A percentile compares a stretch with the other conserved stretches of the same genome.
Conservation (phyloP, 2,113 vertebrate species). For the Pseudolaguvia tuberculata region DNA sequence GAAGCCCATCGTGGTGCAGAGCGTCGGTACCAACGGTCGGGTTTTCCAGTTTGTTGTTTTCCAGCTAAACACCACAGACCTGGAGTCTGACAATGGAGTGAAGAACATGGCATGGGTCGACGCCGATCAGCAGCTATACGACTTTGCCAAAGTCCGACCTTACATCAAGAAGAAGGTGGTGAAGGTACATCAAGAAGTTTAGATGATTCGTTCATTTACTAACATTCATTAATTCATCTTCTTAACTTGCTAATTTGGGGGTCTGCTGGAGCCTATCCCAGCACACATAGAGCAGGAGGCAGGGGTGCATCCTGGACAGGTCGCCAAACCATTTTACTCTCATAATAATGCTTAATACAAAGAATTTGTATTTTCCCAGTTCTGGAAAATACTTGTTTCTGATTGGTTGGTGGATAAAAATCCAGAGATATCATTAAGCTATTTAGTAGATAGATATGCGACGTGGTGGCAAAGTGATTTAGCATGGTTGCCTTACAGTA, state of each 20-base stretch:
- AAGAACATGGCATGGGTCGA: slow-evolving; percentile 86
- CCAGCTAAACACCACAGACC: slow-evolving; percentile 85
- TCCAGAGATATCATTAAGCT: no score
- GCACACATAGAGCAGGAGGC: no score
- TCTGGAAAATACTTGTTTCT: background rate
- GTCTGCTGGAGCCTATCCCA: no score
- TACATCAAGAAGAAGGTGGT: slow-evolving; percentile 77
- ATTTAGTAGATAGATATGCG: no score
- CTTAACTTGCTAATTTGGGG: no score
- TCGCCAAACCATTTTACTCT: no score
- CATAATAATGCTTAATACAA: no score
- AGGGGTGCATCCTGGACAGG: no score
- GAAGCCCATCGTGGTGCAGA: slow-evolving; percentile 77
- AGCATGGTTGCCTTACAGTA: no score
- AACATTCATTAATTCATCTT: no score
- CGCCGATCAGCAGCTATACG: slow-evolving; percentile 72
- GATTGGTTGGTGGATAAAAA: background rate
- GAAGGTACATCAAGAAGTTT: slow-evolving; percentile 60
- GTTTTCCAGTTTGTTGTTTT: slow-evolving; percentile 82
- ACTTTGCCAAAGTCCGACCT: slow-evolving; percentile 72
- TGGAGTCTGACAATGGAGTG: slow-evolving; percentile 68
- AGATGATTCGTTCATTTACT: no score
- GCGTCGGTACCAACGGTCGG: slow-evolving; percentile 76
- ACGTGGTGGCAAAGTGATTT: no score
- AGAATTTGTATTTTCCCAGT: background rate